Percentiles rank a stretch among this genome's conserved stretches.
Conservation (phyloP, 2,113 vertebrate genomes). For the Oncorhynchus tshawytscha region DNA sequence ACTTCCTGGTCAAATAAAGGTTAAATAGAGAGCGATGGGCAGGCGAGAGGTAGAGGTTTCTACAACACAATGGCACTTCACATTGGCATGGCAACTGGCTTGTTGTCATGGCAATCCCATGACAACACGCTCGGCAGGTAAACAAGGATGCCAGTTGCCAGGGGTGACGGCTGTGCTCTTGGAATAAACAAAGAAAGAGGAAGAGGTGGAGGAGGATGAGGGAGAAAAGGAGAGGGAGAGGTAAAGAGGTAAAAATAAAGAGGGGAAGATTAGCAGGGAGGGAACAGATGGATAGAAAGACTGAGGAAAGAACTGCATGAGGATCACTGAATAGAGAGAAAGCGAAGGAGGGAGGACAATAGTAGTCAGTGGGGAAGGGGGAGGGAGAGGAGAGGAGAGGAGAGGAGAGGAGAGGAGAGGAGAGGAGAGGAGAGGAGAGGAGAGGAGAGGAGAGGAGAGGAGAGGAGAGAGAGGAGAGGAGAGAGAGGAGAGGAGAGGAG, state of each 20-base stretch:
- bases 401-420: background rate
- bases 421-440: too few species aligned
- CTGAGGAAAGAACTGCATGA: background rate
- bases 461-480: too few species aligned
- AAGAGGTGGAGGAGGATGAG: background rate
- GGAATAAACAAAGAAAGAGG: slow-evolving; percentile 62
- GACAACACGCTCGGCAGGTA: slow-evolving; percentile 83
- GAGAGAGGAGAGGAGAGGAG: background rate
- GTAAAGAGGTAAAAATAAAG: too few species aligned
- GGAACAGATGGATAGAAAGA: background rate
- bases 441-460: too few species aligned
- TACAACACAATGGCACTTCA: slow-evolving; percentile 64
- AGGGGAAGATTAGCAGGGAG: background rate
- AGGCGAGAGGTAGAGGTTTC: slow-evolving; percentile 42
- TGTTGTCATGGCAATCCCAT: slow-evolving; percentile 80
- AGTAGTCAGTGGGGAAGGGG: background rate
- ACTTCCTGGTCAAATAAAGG: background rate
- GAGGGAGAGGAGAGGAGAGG: too few species aligned
- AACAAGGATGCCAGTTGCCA: slow-evolving; percentile 78
- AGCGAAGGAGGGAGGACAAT: background rate
- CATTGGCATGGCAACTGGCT: slow-evolving; percentile 70
- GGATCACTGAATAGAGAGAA: background rate
- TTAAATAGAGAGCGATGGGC: slow-evolving; percentile 18
- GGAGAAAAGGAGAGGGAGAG: background rate
- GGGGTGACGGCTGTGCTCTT: slow-evolving; percentile 66